Percentiles rank a stretch among this genome's conserved stretches.
phyloP scores from a whole-genome alignment of 2,113 vertebrate genomes.

The Hippocampus guttulatus region DNA sequence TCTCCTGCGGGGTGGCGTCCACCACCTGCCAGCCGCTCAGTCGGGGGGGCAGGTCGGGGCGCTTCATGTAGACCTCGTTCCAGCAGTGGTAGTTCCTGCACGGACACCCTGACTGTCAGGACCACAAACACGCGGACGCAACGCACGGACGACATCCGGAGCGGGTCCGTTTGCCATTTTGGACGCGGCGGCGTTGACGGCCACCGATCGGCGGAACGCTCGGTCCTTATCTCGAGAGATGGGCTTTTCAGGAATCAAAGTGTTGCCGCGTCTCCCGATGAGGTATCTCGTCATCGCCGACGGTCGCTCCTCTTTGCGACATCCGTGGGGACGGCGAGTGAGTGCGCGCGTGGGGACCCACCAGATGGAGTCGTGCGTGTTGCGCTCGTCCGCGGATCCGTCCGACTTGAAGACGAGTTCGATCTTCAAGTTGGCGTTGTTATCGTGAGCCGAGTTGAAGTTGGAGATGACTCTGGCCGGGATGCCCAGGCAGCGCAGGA shows the following conservation, averaged over 20 bases:
- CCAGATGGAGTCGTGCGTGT: slow-evolving; percentile 83
- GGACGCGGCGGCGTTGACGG: background rate
- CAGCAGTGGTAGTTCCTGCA: slow-evolving; percentile 94
- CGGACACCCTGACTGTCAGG: background rate
- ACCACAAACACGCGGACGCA: background rate
- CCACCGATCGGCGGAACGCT: too few relatives aligned
- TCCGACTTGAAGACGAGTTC: slow-evolving; percentile 78
- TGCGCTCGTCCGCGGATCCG: slow-evolving; percentile 67
- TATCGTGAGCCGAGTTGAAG: slow-evolving; percentile 89
- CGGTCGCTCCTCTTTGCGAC: too few relatives aligned
- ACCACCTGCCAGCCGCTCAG: slow-evolving; percentile 89
- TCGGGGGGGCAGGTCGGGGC: slow-evolving; percentile 77
- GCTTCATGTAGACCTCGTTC: slow-evolving; percentile 84
- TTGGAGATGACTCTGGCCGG: slow-evolving; percentile 83
- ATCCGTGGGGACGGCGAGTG: too few relatives aligned
- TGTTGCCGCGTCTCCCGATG: too few relatives aligned
- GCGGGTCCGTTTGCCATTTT: background rate
- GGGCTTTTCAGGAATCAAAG: too few relatives aligned
- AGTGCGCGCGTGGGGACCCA: slow-evolving; percentile 10
- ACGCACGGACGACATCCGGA: background rate
- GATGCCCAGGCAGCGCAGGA: slow-evolving; percentile 87
- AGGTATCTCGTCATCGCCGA: too few relatives aligned
- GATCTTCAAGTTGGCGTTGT: slow-evolving; percentile 78
- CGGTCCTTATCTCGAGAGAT: too few relatives aligned
- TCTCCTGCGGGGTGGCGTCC: slow-evolving; percentile 93